phyloP scores from a whole-genome alignment of 2,888 invertebrate genomes.

The Eurytoma adleriae region DNA sequence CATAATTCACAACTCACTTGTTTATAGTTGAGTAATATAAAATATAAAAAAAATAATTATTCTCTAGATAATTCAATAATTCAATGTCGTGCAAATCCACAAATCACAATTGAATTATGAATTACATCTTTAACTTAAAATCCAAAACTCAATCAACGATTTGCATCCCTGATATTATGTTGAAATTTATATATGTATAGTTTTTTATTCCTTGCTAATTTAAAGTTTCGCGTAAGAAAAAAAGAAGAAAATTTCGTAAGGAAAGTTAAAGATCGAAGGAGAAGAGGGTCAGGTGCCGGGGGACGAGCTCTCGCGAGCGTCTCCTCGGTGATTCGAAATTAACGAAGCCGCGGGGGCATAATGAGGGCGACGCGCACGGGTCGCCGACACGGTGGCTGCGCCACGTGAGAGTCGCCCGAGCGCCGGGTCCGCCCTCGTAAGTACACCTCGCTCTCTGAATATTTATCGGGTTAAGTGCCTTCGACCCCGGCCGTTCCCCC shows the following conservation, averaged over 20 bases:
- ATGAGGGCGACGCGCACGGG: slow-evolving; percentile 13
- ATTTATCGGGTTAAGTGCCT: slow-evolving; percentile 32
- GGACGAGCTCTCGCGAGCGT: too few species aligned
- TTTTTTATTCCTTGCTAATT: too few species aligned
- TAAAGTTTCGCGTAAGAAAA: not conserved
- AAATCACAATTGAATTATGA: too few species aligned
- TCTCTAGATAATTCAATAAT: too few species aligned
- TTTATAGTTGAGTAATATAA: too few species aligned
- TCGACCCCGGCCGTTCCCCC: not conserved
- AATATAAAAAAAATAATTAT: too few species aligned
- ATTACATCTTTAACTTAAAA: too few species aligned
- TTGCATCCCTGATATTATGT: too few species aligned
- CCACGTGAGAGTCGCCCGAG: slow-evolving; percentile 63
- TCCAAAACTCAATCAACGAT: too few species aligned
- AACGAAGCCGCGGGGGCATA: slow-evolving; percentile 30
- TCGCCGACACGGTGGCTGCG: slow-evolving; percentile 66
- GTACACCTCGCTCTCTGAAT: slow-evolving; percentile 18
- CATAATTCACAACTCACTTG: too few species aligned
- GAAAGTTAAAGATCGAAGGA: not conserved
- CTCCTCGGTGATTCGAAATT: slow-evolving; percentile 30
- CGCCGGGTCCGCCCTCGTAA: not conserved
- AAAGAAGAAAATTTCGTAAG: not conserved
- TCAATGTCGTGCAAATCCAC: too few species aligned
- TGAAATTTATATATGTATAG: too few species aligned
- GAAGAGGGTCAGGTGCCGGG: not conserved